Evolutionary conservation across 2,797 vertebrate genomes (phyloP).

Genomic region (Alca torda): DNA sequence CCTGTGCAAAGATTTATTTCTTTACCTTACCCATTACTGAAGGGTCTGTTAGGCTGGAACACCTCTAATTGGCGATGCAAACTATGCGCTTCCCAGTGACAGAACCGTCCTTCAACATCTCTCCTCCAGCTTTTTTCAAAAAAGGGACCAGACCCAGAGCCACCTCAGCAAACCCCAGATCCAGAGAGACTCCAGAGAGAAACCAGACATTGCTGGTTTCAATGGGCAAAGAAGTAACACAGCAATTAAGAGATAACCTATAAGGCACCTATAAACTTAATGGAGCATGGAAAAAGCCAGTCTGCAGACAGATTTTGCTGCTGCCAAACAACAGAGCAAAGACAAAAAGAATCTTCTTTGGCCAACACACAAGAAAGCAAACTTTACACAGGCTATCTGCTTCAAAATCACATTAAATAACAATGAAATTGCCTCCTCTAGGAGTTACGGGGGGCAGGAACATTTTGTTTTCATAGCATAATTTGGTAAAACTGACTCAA

Average conservation of each 20-base stretch:
- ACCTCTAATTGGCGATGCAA: background rate
- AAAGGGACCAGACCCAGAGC: background rate
- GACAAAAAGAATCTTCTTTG: background rate
- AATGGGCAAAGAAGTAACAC: background rate
- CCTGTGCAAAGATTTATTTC: background rate
- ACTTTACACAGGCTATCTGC: background rate
- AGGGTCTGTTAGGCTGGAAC: background rate
- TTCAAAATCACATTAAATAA: conserved; percentile 2
- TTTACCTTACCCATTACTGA: background rate
- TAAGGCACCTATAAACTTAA: background rate
- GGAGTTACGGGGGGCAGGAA: background rate
- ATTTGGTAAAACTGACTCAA: conserved; percentile 53
- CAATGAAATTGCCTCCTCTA: background rate
- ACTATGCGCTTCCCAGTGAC: background rate
- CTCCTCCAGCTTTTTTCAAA: background rate
- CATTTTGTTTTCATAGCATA: conserved; percentile 42
- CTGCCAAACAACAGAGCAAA: background rate
- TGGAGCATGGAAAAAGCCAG: background rate
- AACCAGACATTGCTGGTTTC: background rate
- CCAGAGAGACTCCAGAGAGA: background rate
- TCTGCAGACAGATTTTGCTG: background rate
- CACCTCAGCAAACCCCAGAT: background rate
- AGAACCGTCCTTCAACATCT: background rate
- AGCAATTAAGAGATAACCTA: background rate
- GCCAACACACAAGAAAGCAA: background rate